Conservation (phyloP, 2,797 vertebrate species). For the Channallabes apus region DNA sequence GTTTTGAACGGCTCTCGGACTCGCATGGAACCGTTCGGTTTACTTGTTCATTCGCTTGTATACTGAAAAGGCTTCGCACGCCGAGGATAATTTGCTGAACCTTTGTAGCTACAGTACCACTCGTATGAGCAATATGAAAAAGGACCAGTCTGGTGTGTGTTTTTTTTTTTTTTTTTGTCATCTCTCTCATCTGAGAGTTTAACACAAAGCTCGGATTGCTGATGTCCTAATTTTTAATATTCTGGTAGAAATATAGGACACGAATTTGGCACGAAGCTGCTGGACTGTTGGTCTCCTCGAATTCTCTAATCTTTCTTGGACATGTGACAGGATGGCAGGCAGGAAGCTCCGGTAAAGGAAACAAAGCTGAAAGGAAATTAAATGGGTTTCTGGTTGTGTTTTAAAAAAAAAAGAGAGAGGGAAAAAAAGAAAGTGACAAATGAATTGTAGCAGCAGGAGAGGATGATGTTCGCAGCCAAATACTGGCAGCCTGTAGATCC, state of each 20-base stretch:
- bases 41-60: too few relatives aligned
- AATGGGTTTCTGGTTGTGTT: conserved; percentile 3
- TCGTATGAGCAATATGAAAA: background rate
- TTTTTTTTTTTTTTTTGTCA: too few relatives aligned
- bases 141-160: background rate
- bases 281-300: background rate
- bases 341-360: background rate
- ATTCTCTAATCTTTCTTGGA: conserved; percentile 18
- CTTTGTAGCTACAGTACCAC: background rate
- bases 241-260: background rate
- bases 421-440: background rate
- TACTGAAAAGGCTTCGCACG: too few relatives aligned
- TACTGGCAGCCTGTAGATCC: background rate
- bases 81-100: background rate
- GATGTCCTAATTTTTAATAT: conserved; percentile 11
- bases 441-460: conserved; percentile 11
- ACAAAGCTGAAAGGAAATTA: conserved; percentile 16
- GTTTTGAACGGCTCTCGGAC: too few relatives aligned
- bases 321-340: background rate
- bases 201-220: background rate
- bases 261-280: conserved; percentile 6
- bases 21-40: too few relatives aligned
- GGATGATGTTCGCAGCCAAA: background rate
- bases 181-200: background rate
- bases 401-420: background rate